A percentile compares a stretch with the other conserved stretches of the same genome.
These are phyloP conservation scores for Corticium candelabrum DNA, from an alignment of 37 sponge, comb jelly and placozoan species.

Conservation along the genomic window DNA sequence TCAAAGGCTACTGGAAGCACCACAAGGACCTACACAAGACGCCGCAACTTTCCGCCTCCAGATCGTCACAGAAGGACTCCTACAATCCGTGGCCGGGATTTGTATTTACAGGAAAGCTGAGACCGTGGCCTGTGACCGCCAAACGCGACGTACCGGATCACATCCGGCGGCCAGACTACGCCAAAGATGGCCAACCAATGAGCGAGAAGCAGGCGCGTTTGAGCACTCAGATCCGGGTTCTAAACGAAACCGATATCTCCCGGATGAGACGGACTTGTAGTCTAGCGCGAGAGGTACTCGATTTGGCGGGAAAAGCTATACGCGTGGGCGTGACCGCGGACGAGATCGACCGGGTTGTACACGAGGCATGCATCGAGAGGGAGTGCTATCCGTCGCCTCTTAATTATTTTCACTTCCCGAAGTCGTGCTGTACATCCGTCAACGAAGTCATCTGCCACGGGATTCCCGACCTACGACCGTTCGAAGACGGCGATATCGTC, in stretches of 20 bases:
- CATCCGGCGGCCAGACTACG: conserved; percentile 67
- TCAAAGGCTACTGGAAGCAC: conserved; percentile 69
- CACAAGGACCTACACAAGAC: conserved; percentile 73
- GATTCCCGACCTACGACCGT: conserved; percentile 79
- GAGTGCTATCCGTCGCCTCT: conserved; percentile 94
- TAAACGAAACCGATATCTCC: conserved; percentile 56
- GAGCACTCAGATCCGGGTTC: conserved; percentile 38
- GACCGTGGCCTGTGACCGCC: conserved; percentile 51
- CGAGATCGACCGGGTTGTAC: conserved; percentile 75
- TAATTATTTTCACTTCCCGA: conserved; percentile 86
- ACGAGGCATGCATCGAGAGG: conserved; percentile 79
- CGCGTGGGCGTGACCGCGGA: conserved; percentile 72
- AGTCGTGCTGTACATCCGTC: conserved; percentile 96
- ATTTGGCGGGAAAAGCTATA: conserved; percentile 48
- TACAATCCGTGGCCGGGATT: conserved; percentile 79
- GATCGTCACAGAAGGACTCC: conserved; percentile 3
- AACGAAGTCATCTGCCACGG: conserved; percentile 98
- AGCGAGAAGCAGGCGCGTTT: conserved; percentile 58
- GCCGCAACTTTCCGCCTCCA: neutral
- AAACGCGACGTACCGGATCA: conserved; percentile 43
- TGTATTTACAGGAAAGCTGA: conserved; percentile 61
- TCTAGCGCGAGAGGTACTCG: conserved; percentile 85
- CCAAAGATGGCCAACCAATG: conserved; percentile 53
- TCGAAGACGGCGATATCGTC: conserved; percentile 86
- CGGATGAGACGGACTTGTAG: conserved; percentile 57